phyloP scores from a whole-genome alignment of 1,140 invertebrate genomes.

The Drosophila jambulina region DNA sequence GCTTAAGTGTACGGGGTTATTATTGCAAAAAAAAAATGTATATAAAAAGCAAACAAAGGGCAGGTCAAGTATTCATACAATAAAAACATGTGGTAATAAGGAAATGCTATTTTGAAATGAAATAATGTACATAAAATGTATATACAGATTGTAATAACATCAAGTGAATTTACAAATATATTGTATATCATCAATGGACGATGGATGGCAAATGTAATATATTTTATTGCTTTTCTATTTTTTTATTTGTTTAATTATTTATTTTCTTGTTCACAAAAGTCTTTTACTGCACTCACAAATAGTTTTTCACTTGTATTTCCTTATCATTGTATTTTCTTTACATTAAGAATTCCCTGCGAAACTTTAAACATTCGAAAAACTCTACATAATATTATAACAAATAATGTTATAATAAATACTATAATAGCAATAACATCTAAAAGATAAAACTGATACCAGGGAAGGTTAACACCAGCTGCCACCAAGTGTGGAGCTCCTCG shows the following conservation, averaged over 20 bases:
- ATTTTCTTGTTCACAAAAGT: neutral
- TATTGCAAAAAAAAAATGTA: constrained; percentile 67
- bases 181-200: no score
- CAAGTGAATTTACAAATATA: neutral
- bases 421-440: constrained; percentile 86
- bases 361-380: neutral
- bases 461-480: constrained; percentile 86
- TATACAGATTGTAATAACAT: neutral
- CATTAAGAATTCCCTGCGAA: no score
- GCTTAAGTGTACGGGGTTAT: constrained; percentile 64
- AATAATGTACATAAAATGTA: neutral
- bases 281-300: neutral
- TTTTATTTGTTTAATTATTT: neutral
- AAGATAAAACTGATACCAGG: constrained; percentile 87
- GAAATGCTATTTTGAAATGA: neutral
- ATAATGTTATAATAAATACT: constrained; percentile 14
- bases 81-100: constrained; percentile 5
- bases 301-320: neutral
- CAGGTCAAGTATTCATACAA: constrained; percentile 23
- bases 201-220: neutral
- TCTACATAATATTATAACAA: constrained; percentile 6
- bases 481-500: constrained; percentile 87
- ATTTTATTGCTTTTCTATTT: neutral
- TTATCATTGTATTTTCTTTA: neutral
- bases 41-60: constrained; percentile 26